Evolutionary conservation across 2,113 vertebrate species (phyloP), one percentile per base, ranked within the genome.

Genomic region (Oxyura jamaicensis): DNA sequence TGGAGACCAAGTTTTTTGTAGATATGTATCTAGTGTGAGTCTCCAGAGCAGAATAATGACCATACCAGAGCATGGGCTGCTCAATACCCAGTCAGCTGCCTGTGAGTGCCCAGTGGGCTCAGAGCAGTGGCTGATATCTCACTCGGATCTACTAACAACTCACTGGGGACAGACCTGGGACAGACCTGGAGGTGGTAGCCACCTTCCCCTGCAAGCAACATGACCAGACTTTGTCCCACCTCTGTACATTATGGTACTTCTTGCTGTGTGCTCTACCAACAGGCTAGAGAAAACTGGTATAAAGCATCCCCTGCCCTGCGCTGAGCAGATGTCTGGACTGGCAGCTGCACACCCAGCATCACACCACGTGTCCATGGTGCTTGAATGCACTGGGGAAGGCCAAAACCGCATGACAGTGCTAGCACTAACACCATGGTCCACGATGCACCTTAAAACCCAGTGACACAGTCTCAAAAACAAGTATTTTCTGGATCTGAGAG

Each of bases 381-480:
- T 0, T 0, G 17, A 19, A n/a, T 4, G 59, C 60, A 8, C 75
- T 1, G 0, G 11, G 41, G 41, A 21, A 77, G 41, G 14, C 55
- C 0, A 0, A 58, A 10, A 22, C 39, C 46, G 42, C 4, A 1
- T 1, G 7, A 14, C 28, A 36, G 11, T 3, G 1, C 67, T 7
- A 41, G 13, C 8, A 9, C 4, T 6, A 1, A 10, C 59, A n/a
- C 7, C 2, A 0, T 0, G 0, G 17, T 26, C 42, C 56, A 29
- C 36, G 29, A 60, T 13, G 12, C 21, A 36, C 44, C 74, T 66
- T 44, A 50, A 67, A 66, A 76, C 23, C 23, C 35, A 75, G 5
- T 25, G 66, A 41, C 19, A 79, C 44, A 41, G 50, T 15, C 55
- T 14, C 6, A 21, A 60, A 66, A 83, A 71, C 5, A 50, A 28